These are phyloP conservation scores for Thunnus thynnus DNA, from an alignment of 2,113 vertebrate genomes.

Conservation along the genomic window DNA sequence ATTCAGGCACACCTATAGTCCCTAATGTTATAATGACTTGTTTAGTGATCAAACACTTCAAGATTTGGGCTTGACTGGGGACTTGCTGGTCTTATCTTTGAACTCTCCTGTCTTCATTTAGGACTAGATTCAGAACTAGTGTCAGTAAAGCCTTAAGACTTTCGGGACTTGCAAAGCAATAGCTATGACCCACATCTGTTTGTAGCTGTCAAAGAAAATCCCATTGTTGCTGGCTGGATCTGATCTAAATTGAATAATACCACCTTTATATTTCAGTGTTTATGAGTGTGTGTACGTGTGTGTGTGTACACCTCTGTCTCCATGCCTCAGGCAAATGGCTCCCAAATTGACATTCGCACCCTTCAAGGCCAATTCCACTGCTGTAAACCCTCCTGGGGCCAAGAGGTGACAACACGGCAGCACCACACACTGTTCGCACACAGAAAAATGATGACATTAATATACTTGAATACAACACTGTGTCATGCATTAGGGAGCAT, in stretches of 20 bases:
- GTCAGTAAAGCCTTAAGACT: too few relatives aligned
- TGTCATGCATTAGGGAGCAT: constrained; percentile 18
- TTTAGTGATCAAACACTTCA: too few relatives aligned
- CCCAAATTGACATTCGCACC: constrained; percentile 31
- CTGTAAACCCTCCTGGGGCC: constrained; percentile 5
- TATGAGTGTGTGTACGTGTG: constrained; percentile 4
- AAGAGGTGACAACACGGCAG: constrained; percentile 30
- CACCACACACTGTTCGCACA: constrained; percentile 15
- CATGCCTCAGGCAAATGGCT: constrained; percentile 19
- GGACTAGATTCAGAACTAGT: too few relatives aligned
- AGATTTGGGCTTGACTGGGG: too few relatives aligned
- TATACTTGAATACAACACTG: constrained; percentile 12
- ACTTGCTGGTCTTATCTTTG: too few relatives aligned
- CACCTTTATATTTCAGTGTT: neutral
- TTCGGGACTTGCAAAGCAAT: neutral
- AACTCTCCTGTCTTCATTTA: too few relatives aligned
- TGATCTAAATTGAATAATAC: neutral
- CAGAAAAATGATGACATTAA: constrained; percentile 33
- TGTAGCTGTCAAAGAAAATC: neutral
- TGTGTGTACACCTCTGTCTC: neutral
- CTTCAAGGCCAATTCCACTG: constrained; percentile 28
- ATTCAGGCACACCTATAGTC: too few relatives aligned
- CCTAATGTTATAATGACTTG: too few relatives aligned
- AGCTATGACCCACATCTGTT: neutral
- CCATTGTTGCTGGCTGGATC: neutral